A percentile compares a stretch with the other conserved stretches of the same genome.
Evolutionary conservation across 2,888 invertebrate genomes (phyloP).

Genomic region (Dastarcus helophoroides): DNA sequence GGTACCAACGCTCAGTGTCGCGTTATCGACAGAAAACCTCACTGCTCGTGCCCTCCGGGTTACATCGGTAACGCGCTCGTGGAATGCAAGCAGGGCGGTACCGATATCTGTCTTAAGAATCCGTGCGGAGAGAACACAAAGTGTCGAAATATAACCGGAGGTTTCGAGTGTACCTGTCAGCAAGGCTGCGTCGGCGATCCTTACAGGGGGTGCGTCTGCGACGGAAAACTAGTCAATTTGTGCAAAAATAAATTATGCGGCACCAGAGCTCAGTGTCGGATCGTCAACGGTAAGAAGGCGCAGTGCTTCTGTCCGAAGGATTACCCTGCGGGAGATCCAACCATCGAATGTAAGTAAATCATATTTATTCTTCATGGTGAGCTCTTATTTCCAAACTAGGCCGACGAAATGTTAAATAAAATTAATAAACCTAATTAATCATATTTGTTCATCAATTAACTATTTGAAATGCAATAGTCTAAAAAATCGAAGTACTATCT

Average conservation of each 20-base stretch:
- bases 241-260: constrained; percentile 74
- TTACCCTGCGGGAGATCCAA: constrained; percentile 74
- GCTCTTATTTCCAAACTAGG: no score
- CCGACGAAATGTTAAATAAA: no score
- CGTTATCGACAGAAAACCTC: constrained; percentile 61
- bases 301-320: constrained; percentile 77
- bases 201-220: constrained; percentile 67
- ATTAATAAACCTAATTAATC: no score
- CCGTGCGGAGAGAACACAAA: constrained; percentile 77
- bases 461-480: no score
- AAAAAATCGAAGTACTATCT: no score
- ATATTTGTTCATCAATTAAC: no score
- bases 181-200: constrained; percentile 74
- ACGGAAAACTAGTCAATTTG: constrained; percentile 52
- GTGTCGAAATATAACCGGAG: constrained; percentile 62
- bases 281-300: constrained; percentile 52
- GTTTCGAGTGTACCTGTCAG: constrained; percentile 71
- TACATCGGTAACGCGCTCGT: constrained; percentile 58
- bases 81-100: constrained; percentile 57
- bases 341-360: constrained; percentile 69
- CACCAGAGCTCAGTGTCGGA: constrained; percentile 67
- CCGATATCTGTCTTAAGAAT: constrained; percentile 64
- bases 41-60: constrained; percentile 66
- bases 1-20: constrained; percentile 78
- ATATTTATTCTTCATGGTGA: no score